These are phyloP conservation scores for Glyphotaelius pellucidus DNA, from an alignment of 2,888 invertebrate genomes.

Conservation along the genomic window DNA sequence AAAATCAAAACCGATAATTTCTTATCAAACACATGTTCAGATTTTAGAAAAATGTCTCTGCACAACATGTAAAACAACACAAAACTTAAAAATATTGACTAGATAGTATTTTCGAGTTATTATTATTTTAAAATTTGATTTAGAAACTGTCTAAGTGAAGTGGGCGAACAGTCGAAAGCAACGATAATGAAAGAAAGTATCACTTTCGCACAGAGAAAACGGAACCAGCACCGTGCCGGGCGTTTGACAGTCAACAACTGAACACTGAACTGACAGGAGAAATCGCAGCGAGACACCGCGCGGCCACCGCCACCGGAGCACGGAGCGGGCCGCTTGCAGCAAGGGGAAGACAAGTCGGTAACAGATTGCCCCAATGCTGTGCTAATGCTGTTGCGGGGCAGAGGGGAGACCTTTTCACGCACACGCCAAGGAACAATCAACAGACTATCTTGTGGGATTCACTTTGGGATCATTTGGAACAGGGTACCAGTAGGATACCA, in stretches of 20 bases:
- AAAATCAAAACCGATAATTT: background rate
- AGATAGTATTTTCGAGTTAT: background rate
- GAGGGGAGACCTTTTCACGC: background rate
- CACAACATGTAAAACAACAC: background rate
- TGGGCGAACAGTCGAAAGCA: conserved; percentile 2
- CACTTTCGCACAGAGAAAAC: conserved; percentile 43
- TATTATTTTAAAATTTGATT: background rate
- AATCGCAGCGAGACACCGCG: conserved; percentile 32
- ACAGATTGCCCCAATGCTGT: background rate
- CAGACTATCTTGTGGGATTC: background rate
- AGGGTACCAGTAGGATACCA: background rate
- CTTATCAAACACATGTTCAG: background rate
- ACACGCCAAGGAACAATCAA: background rate
- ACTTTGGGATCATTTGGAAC: background rate
- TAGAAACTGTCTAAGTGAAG: background rate
- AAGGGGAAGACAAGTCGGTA: background rate
- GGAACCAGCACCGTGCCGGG: conserved; percentile 33
- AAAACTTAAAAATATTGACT: conserved; percentile 2
- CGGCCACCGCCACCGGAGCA: background rate
- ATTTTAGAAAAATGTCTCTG: background rate
- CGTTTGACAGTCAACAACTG: conserved; percentile 38
- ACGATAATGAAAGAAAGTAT: conserved; percentile 37
- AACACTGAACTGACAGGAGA: conserved; percentile 46
- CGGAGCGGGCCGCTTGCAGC: background rate
- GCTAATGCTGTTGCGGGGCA: too few species aligned